Base-by-base conservation (phyloP, 1,140 invertebrate genomes). In the Aphidius gifuensis region DNA sequence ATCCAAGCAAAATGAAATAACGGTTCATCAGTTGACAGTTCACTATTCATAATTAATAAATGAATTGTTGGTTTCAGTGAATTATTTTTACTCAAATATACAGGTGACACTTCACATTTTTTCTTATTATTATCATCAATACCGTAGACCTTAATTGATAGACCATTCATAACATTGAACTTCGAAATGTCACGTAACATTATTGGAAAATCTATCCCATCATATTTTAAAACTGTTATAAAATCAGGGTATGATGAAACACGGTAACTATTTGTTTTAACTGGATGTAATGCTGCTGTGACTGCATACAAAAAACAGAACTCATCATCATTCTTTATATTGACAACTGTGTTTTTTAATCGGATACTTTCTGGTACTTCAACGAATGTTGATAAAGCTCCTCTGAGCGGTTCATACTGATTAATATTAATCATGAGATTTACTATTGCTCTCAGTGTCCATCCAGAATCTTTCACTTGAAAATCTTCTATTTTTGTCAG, bases 351-450 rank as follows among this genome's bases (percentile, higher is more conserved):
- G 50, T 69, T 61, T 50, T 71, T 69, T 5, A 56, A 9, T 44
- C 59, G n/a, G 11, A 70, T 66, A 44, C n/a, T 43, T 32, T 55
- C 11, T 7, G 66, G 63, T 57, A 68, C 51, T 9, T 60, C 40
- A n/a, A 51, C 48, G 47, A 43, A 69, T 6, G 67, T 68, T 6
- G 48, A 65, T n/a, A 50, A 32, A n/a, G 66, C 62, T 3, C 9
- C 66, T 43, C 5, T 9, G 7, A 68, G 23, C 7, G 69, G 66
- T 16, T 32, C 53, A 58, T 68, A 67, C 51, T 60, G 38, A 47
- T 66, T 69, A 5, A 69, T 68, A 46, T 65, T 66, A 8, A 71
- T 32, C 6, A 39, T 9, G 39, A 67, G 58, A 59, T 71, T 64
- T 9, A 65, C 54, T 9, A 68, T 65, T 64, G 67, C 64, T 40